These are phyloP conservation scores for Sesia apiformis DNA, from an alignment of 2,888 invertebrate species.

Conservation along the genomic window DNA sequence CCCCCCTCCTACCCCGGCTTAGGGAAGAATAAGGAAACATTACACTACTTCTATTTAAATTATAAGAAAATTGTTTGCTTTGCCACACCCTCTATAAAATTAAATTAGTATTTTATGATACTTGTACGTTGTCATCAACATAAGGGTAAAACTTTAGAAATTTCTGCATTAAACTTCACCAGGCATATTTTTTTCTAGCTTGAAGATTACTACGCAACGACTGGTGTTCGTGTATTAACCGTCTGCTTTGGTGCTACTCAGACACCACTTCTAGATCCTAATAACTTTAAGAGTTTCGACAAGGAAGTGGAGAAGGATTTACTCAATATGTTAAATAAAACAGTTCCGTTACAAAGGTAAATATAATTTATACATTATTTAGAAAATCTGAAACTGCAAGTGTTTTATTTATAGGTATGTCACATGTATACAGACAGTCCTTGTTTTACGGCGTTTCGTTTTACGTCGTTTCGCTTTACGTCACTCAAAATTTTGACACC, in stretches of 20 bases:
- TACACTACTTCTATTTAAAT: no score
- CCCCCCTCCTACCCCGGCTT: no score
- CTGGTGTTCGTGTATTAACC: slow-evolving; percentile 19
- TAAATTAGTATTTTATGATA: not conserved
- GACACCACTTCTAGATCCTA: slow-evolving; percentile 4
- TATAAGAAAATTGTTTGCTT: not conserved
- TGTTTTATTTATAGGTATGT: no score
- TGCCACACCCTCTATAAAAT: not conserved
- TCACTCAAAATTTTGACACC: no score
- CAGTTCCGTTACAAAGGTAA: not conserved
- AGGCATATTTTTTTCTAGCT: slow-evolving; percentile 15
- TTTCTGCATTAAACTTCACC: not conserved
- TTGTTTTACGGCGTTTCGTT: no score
- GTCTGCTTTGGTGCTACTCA: slow-evolving; percentile 18
- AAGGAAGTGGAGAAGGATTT: not conserved
- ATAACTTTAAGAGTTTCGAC: slow-evolving; percentile 8
- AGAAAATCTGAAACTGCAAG: not conserved
- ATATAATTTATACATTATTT: not conserved
- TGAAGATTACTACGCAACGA: slow-evolving; percentile 16
- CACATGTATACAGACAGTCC: no score
- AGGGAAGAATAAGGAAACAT: no score
- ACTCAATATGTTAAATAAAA: not conserved
- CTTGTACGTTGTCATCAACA: no score
- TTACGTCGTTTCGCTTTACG: no score
- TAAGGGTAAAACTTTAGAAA: no score